A percentile compares a stretch with the other conserved stretches of the same genome.
Evolutionary conservation across 2,888 invertebrate species (phyloP).

Genomic region (Limnephilus marmoratus): DNA sequence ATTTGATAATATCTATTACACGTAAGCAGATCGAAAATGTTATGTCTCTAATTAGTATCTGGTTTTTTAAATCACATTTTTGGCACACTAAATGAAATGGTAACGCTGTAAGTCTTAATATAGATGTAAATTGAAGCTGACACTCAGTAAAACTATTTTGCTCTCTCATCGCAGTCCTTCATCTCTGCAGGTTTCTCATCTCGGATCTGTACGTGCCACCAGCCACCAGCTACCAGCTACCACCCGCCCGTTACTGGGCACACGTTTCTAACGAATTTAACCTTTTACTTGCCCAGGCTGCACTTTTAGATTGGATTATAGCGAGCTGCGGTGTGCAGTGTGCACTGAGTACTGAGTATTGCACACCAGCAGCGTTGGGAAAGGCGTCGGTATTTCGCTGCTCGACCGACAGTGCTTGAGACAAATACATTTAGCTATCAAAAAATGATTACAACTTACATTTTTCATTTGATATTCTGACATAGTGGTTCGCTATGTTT

Average conservation of each 20-base stretch:
- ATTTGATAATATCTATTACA: no score
- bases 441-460: conserved; percentile 29
- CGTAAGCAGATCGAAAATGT: no score
- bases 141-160: neutral
- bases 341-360: neutral
- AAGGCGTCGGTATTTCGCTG: conserved; percentile 17
- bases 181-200: neutral
- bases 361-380: neutral
- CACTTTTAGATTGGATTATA: conserved; percentile 65
- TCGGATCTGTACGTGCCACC: conserved; percentile 18
- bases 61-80: no score
- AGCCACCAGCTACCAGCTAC: neutral
- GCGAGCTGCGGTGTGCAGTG: conserved; percentile 9
- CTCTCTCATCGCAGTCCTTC: neutral
- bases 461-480: neutral
- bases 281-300: conserved; percentile 63
- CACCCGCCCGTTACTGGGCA: conserved; percentile 31
- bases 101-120: no score
- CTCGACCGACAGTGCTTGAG: neutral
- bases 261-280: conserved; percentile 63
- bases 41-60: no score
- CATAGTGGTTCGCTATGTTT: no score
- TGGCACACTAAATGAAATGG: no score
- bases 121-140: neutral
- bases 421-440: neutral